These are phyloP conservation scores for Lithophane semibrunnea DNA, from an alignment of 2,888 invertebrate species.

Conservation along the genomic window DNA sequence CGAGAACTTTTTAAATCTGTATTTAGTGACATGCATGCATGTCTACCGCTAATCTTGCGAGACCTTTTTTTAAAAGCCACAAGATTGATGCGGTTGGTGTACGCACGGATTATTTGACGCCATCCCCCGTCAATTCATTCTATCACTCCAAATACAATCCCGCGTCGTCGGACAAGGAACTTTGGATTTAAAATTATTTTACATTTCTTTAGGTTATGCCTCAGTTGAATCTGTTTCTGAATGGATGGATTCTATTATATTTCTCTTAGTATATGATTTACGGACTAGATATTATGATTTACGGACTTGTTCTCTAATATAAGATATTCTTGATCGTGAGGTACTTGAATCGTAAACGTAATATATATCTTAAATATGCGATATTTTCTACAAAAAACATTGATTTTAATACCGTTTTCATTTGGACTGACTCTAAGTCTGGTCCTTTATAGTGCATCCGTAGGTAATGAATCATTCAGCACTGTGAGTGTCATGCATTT, in stretches of 20 bases:
- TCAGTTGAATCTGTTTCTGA: constrained; percentile 51
- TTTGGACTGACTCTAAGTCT: constrained; percentile 29
- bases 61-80: constrained; percentile 63
- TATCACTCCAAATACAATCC: constrained; percentile 60
- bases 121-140: constrained; percentile 60
- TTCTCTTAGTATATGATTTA: constrained; percentile 54
- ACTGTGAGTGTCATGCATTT: constrained; percentile 35
- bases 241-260: constrained; percentile 54
- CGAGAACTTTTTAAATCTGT: constrained; percentile 21
- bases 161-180: constrained; percentile 43
- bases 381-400: constrained; percentile 31
- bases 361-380: constrained; percentile 36
- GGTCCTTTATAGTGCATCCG: constrained; percentile 22
- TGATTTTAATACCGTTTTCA: constrained; percentile 34
- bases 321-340: constrained; percentile 52
- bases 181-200: constrained; percentile 55
- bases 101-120: constrained; percentile 66
- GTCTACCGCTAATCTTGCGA: constrained; percentile 63
- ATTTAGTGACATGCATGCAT: constrained; percentile 38
- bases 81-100: constrained; percentile 69
- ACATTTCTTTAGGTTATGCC: constrained; percentile 56
- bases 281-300: constrained; percentile 52
- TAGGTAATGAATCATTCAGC: constrained; percentile 38
- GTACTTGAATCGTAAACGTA: constrained; percentile 41
- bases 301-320: constrained; percentile 31